Evolutionary conservation across 2,797 vertebrate genomes (phyloP), one percentile per base, ranked within the genome.

Genomic region (Lophotriccus pileatus): DNA sequence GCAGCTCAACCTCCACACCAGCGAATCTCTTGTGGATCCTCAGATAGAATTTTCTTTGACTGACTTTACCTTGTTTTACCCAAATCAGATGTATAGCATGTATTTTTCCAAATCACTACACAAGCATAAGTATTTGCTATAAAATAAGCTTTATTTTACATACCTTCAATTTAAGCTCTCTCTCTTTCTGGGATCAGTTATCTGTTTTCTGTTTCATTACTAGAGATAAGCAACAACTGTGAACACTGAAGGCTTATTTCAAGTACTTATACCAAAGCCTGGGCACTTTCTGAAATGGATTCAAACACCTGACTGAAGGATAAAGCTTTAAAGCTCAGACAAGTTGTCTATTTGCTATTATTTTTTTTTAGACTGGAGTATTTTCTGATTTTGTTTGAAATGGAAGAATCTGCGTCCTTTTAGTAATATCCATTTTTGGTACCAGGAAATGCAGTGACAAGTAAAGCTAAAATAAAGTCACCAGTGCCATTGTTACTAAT

Each of bases 381-480:
- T 86, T 91, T 90, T 64, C n/a, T 69, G 10, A 22, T 91, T 94
- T 87, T 66, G 4, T 78, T 92, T 80, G 73, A 68, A 78, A 77
- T 59, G 8, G 37, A 83, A 62, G 20, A 72, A 73, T 67, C 41
- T 12, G 2, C 84, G 76, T 64, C 37, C 36, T 89, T 67, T 52
- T 27, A 74, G 41, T 58, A 64, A 60, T 46, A 47, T 50, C 39
- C 3, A 1, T 36, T 64, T 90, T 70, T n/a, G 20, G 27, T 66
- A 73, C 36, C 34, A 87, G 46, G 39, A 95, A 92, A 76, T 84
- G 56, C 15, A 88, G 41, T 91, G 60, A 79, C 77, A 76, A 94
- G 67, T 83, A 87, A 78, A 95, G 46, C 60, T 85, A 68, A 94
- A 93, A 94, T 89, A 91, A 94, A 96, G 72, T 90, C 55, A 90